These are phyloP conservation scores for Thymelicus sylvestris DNA, from an alignment of 2,888 invertebrate genomes.

Conservation along the genomic window DNA sequence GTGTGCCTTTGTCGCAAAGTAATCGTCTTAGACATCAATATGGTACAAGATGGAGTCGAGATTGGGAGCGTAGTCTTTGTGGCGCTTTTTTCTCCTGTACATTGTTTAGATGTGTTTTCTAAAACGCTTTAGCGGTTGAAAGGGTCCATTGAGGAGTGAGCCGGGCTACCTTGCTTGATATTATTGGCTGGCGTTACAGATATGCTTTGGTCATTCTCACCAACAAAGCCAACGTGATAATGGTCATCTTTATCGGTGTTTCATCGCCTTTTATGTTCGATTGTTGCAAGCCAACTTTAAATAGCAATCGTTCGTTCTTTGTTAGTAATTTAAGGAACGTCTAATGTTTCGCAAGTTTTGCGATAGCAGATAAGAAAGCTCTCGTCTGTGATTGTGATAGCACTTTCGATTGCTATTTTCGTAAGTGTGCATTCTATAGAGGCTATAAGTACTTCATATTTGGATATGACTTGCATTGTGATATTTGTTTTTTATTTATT, in stretches of 20 bases:
- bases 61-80: conserved; percentile 67
- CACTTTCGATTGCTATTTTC: conserved; percentile 12
- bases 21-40: conserved; percentile 79
- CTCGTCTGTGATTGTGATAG: conserved; percentile 1
- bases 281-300: conserved; percentile 31
- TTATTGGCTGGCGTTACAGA: conserved; percentile 53
- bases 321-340: conserved; percentile 30
- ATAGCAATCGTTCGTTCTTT: conserved; percentile 28
- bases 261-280: conserved; percentile 27
- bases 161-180: conserved; percentile 60
- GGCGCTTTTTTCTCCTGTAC: conserved; percentile 56
- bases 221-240: conserved; percentile 31
- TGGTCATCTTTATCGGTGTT: conserved; percentile 32
- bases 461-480: neutral
- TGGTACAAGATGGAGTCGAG: conserved; percentile 63
- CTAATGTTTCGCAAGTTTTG: conserved; percentile 23
- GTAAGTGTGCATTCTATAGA: neutral
- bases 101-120: conserved; percentile 59
- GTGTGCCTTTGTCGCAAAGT: conserved; percentile 67
- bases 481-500: neutral
- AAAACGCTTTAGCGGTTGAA: conserved; percentile 73
- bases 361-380: conserved; percentile 12
- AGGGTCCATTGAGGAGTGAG: conserved; percentile 61
- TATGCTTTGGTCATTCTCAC: conserved; percentile 51
- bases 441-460: neutral